phyloP scores from a whole-genome alignment of 2,888 invertebrate genomes.

The Brachypterus glaber region DNA sequence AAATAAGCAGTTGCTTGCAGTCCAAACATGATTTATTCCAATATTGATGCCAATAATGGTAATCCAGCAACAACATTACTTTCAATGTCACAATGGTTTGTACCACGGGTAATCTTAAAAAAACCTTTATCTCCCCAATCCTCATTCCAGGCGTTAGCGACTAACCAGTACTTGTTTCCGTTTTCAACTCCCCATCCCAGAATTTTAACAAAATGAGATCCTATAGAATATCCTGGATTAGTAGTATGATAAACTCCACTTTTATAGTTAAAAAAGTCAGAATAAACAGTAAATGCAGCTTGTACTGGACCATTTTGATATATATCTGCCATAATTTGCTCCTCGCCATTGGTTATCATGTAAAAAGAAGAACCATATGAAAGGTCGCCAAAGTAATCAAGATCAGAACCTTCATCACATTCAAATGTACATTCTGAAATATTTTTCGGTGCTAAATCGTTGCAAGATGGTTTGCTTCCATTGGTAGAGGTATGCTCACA shows the following conservation, averaged over 20 bases:
- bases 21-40: too few relatives aligned
- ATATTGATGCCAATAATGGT: constrained; percentile 38
- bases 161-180: constrained; percentile 70
- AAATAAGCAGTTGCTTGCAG: too few relatives aligned
- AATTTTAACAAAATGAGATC: constrained; percentile 80
- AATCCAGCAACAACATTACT: constrained; percentile 58
- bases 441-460: constrained; percentile 45
- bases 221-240: constrained; percentile 60
- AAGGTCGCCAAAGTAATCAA: constrained; percentile 59
- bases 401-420: constrained; percentile 56
- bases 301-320: constrained; percentile 76
- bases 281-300: constrained; percentile 72
- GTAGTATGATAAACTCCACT: constrained; percentile 66
- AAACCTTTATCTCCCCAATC: constrained; percentile 87
- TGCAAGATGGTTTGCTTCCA: constrained; percentile 59
- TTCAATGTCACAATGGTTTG: constrained; percentile 70
- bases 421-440: constrained; percentile 66
- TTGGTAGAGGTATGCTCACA: constrained; percentile 78
- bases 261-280: constrained; percentile 72
- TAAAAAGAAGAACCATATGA: constrained; percentile 56
- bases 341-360: constrained; percentile 46
- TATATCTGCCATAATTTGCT: constrained; percentile 67
- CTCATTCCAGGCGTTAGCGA: constrained; percentile 87
- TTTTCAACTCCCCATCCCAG: constrained; percentile 83
- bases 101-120: constrained; percentile 79